Evolutionary conservation across 2,888 invertebrate species (phyloP).

Genomic region (Branchellion lobata): DNA sequence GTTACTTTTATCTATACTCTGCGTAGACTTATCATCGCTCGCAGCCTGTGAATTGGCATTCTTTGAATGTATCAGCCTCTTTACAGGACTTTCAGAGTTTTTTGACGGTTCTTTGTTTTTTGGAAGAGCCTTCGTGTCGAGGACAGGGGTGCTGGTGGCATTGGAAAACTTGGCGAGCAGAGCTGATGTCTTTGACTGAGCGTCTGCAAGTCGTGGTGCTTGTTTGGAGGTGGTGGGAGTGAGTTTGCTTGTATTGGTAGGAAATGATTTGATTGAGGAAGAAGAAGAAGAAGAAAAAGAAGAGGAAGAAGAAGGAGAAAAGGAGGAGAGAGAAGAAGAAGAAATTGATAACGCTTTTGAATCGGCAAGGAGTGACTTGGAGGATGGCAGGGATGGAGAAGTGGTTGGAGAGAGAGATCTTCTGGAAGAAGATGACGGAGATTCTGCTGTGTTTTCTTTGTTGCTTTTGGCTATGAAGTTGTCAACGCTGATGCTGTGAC

Average conservation of each 20-base stretch:
- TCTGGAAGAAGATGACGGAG: background rate
- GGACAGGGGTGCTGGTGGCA: background rate
- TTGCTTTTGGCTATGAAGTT: background rate
- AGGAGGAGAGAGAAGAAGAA: too few species aligned
- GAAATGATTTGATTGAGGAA: too few species aligned
- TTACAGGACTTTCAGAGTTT: background rate
- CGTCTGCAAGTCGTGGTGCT: too few species aligned
- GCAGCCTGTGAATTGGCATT: background rate
- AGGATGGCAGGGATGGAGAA: too few species aligned
- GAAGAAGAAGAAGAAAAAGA: too few species aligned
- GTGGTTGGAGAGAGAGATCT: conserved; percentile 27
- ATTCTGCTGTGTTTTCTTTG: background rate
- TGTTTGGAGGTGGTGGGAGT: background rate
- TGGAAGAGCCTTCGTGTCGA: too few species aligned
- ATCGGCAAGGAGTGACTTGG: too few species aligned
- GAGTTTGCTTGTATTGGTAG: background rate
- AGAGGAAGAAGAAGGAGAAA: too few species aligned
- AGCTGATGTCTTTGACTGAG: background rate
- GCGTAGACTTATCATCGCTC: conserved; percentile 2
- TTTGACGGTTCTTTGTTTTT: background rate
- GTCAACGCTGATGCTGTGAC: conserved; percentile 33
- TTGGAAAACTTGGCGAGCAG: background rate
- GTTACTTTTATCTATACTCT: background rate
- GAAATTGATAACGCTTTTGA: too few species aligned
- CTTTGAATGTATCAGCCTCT: background rate